phyloP scores from a whole-genome alignment of 2,888 invertebrate species.

The Apocheima hispidaria region DNA sequence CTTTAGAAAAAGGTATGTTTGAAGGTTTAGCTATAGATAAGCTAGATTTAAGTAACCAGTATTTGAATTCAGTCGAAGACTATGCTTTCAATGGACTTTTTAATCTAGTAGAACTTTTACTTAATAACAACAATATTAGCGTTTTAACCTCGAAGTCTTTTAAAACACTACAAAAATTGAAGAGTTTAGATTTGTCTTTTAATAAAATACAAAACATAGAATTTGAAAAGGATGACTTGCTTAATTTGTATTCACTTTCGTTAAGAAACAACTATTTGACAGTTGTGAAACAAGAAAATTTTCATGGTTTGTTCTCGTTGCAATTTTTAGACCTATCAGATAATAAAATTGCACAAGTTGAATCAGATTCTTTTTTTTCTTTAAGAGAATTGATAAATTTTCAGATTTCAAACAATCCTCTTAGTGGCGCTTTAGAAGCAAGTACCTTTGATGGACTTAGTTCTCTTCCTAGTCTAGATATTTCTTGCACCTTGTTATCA shows the following conservation, averaged over 20 bases:
- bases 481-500: slow-evolving; percentile 60
- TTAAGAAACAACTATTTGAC: slow-evolving; percentile 61
- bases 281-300: slow-evolving; percentile 55
- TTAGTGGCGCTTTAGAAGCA: slow-evolving; percentile 57
- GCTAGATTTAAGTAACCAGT: slow-evolving; percentile 63
- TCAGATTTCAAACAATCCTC: slow-evolving; percentile 64
- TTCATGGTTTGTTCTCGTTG: slow-evolving; percentile 54
- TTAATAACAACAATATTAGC: slow-evolving; percentile 63
- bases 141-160: slow-evolving; percentile 58
- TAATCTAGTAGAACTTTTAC: slow-evolving; percentile 51
- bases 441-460: slow-evolving; percentile 63
- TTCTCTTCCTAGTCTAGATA: slow-evolving; percentile 63
- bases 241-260: slow-evolving; percentile 54
- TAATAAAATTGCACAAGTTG: slow-evolving; percentile 63
- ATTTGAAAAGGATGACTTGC: slow-evolving; percentile 61
- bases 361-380: slow-evolving; percentile 57
- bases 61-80: slow-evolving; percentile 59
- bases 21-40: slow-evolving; percentile 58
- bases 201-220: slow-evolving; percentile 62
- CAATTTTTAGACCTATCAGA: slow-evolving; percentile 65
- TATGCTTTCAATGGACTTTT: slow-evolving; percentile 63
- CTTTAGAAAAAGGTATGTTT: slow-evolving; percentile 61
- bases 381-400: slow-evolving; percentile 60
- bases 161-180: slow-evolving; percentile 51
- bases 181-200: slow-evolving; percentile 62